Base-by-base conservation (phyloP, 2,113 vertebrate species). In the Rhea pennata region DNA sequence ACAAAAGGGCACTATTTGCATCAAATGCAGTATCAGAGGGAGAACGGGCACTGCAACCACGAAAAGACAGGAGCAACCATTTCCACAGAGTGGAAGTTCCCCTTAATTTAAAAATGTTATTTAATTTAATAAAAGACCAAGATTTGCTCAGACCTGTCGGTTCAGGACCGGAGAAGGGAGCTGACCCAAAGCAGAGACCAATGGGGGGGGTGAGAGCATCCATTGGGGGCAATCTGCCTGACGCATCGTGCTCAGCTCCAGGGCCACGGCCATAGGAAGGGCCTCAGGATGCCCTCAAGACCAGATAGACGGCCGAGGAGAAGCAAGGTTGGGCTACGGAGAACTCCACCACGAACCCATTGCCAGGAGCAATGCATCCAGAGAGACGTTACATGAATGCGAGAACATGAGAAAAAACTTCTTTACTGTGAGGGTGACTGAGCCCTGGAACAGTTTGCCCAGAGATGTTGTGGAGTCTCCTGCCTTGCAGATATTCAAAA, bases 1-100 rank as follows among this genome's bases (percentile, higher is more conserved):
- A 46, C 36, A 67, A 72, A 66, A 3, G 8, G 61, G 61, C 20
- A 89, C 42, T 12, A 65, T 46, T 72, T 65, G 48, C 17, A 31
- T 31, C 0, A 1, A 65, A 44, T 6, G 46, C 71, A 42, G 61
- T 13, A 59, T 61, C 0, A 1, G 58, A 79, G 39, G n/a, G 15
- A 92, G 46, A 66, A 82, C 29, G 19, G 61, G 42, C 6, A 8
- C 53, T 36, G 36, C 4, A 87, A 65, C 4, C 31, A 31, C 12
- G 11, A 23, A 39, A 29, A 82, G 70, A 58, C 42, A 58, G 61
- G n/a, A 83, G 73, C 48, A 84, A 48, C 15, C 59, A 26, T n/a
- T 74, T 61, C 56, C 56, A 61, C 53, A 15, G 3, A 74, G 58
- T 40, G 29, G 36, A 36, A 36, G 36, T 36, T 79, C 48, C 39